phyloP scores from a whole-genome alignment of 2,113 vertebrate genomes.

The Gallinago media region DNA sequence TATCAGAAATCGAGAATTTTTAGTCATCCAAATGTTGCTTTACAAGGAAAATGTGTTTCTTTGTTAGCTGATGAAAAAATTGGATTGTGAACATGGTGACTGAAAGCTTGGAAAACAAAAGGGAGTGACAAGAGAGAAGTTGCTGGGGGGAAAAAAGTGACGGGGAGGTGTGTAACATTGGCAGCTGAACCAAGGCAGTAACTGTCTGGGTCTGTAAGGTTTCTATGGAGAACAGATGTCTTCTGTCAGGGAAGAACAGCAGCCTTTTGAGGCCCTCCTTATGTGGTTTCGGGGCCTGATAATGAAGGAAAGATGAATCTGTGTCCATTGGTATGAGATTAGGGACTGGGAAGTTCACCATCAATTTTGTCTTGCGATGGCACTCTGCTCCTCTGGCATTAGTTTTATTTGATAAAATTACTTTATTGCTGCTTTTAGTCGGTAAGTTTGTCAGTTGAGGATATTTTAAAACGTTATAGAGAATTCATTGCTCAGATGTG shows the following conservation, averaged over 20 bases:
- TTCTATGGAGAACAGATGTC: background rate
- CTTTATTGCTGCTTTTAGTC: background rate
- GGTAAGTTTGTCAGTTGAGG: background rate
- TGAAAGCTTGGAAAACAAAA: background rate
- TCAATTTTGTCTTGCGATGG: background rate
- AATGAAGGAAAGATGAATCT: background rate
- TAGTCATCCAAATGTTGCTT: background rate
- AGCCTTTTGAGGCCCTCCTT: background rate
- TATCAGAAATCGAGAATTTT: background rate
- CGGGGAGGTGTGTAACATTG: accelerated
- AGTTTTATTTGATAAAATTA: background rate
- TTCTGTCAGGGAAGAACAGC: background rate
- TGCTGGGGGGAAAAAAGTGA: background rate
- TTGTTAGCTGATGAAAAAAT: background rate
- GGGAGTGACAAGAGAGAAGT: background rate
- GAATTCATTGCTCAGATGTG: background rate
- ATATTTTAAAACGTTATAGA: background rate
- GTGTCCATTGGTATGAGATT: background rate
- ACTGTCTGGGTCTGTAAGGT: background rate
- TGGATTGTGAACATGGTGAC: background rate
- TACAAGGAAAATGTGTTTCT: background rate
- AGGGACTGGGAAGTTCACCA: background rate
- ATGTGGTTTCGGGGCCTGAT: accelerated
- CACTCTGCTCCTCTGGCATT: background rate
- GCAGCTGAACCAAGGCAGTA: background rate